Percentiles rank a stretch among this genome's conserved stretches.
phyloP scores from a whole-genome alignment of 2,797 vertebrate genomes.

The Argya squamiceps region DNA sequence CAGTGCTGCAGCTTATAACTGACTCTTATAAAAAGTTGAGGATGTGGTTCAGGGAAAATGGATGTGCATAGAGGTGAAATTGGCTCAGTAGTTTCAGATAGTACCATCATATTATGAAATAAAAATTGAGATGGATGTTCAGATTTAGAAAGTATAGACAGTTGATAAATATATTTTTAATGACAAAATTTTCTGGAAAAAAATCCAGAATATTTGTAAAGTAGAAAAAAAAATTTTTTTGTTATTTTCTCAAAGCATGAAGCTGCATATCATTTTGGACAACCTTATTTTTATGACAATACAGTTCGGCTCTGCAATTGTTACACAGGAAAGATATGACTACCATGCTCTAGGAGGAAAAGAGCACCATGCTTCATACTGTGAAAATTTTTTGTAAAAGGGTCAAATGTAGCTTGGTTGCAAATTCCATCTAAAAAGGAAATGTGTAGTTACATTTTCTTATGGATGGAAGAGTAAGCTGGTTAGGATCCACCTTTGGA shows the following conservation, averaged over 20 bases:
- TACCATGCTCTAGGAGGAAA: neutral
- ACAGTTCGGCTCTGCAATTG: neutral
- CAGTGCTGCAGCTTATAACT: neutral
- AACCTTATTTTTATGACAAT: neutral
- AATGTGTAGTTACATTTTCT: neutral
- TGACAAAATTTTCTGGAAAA: neutral
- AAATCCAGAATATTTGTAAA: neutral
- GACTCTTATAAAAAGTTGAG: neutral
- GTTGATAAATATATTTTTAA: neutral
- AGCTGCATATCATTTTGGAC: neutral
- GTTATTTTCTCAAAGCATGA: neutral
- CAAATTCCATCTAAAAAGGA: neutral
- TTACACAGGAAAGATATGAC: neutral
- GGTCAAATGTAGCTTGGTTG: neutral
- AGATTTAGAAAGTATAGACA: neutral
- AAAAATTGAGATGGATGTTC: neutral
- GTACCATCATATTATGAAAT: neutral
- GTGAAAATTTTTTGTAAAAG: neutral
- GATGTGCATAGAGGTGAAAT: neutral
- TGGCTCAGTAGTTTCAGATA: neutral
- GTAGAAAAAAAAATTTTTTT: neutral
- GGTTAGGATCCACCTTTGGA: neutral
- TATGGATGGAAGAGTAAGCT: neutral
- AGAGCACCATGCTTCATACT: neutral
- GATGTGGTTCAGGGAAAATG: neutral